A percentile compares a stretch with the other conserved stretches of the same genome.
These are phyloP conservation scores for Phasianus colchicus DNA, from an alignment of 2,113 vertebrate genomes.

Conservation along the genomic window DNA sequence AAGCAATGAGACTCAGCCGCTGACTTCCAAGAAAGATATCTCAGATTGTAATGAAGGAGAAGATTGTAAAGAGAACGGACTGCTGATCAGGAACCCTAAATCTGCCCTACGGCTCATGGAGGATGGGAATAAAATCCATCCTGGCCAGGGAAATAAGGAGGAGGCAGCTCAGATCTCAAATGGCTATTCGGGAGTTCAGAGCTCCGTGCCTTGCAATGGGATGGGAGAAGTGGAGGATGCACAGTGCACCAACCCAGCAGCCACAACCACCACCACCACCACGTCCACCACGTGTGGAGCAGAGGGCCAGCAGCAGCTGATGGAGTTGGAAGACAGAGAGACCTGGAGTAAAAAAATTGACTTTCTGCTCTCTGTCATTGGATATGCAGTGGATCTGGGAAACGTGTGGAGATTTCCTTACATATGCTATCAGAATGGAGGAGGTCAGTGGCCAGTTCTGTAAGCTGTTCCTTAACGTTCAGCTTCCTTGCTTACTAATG, in stretches of 20 bases:
- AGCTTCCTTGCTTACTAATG: not conserved
- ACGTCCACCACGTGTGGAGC: slow-evolving; percentile 79
- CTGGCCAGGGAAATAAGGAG: slow-evolving; percentile 71
- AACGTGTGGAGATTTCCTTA: slow-evolving; percentile 99
- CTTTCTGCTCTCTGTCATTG: slow-evolving; percentile 96
- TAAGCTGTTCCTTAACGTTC: not conserved
- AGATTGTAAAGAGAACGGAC: slow-evolving; percentile 82
- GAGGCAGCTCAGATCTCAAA: slow-evolving; percentile 86
- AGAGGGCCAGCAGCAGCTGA: slow-evolving; percentile 68
- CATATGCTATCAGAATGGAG: slow-evolving; percentile 98
- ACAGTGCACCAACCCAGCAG: slow-evolving; percentile 74
- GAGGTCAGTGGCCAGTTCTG: slow-evolving; percentile 85
- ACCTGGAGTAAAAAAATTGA: slow-evolving; percentile 99
- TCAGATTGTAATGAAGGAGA: slow-evolving; percentile 73
- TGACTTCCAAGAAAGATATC: slow-evolving; percentile 70
- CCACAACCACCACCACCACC: slow-evolving; percentile 86
- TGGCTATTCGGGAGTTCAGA: slow-evolving; percentile 86
- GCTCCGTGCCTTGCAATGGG: slow-evolving; percentile 64
- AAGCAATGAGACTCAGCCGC: slow-evolving; percentile 74
- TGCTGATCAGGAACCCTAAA: slow-evolving; percentile 73
- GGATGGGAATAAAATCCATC: slow-evolving; percentile 47
- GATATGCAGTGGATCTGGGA: slow-evolving; percentile 96
- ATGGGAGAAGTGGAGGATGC: slow-evolving; percentile 66
- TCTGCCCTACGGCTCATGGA: slow-evolving; percentile 50
- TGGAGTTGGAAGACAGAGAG: slow-evolving; percentile 80